These are phyloP conservation scores for Apamea anceps DNA, from an alignment of 2,888 invertebrate species.

Conservation along the genomic window DNA sequence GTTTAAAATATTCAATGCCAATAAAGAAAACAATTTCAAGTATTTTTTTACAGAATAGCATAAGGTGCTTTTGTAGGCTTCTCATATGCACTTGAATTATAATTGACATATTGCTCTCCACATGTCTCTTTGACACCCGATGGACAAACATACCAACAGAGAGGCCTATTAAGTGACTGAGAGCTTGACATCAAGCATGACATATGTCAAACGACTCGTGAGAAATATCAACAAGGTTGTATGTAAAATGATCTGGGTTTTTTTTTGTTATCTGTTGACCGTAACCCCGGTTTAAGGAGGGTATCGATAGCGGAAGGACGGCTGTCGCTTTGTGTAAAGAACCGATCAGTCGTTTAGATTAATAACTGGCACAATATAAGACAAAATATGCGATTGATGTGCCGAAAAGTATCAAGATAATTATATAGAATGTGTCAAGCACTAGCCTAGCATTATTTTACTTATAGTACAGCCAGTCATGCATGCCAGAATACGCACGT, in stretches of 20 bases:
- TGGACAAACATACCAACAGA: constrained; percentile 10
- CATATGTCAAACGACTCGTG: constrained; percentile 52
- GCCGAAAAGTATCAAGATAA: neutral
- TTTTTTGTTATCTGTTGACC: constrained; percentile 39
- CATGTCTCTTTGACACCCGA: neutral
- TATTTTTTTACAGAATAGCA: neutral
- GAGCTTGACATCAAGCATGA: constrained; percentile 28
- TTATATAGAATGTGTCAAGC: neutral
- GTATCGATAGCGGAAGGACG: constrained; percentile 15
- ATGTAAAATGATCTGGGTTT: constrained; percentile 21
- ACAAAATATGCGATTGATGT: neutral
- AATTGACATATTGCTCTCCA: constrained; percentile 4
- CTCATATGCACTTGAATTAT: neutral
- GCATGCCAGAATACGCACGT: neutral
- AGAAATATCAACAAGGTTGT: constrained; percentile 56
- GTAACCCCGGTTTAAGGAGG: constrained; percentile 26
- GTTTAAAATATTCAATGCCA: neutral
- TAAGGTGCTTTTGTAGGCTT: neutral
- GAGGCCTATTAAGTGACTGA: constrained; percentile 29
- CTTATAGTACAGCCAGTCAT: neutral
- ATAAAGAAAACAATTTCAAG: neutral
- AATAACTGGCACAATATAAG: neutral
- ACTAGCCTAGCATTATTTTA: neutral
- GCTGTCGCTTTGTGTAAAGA: neutral
- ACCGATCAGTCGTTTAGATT: constrained; percentile 12